phyloP scores from a whole-genome alignment of 2,888 invertebrate genomes.

The Crioceris asparagi region DNA sequence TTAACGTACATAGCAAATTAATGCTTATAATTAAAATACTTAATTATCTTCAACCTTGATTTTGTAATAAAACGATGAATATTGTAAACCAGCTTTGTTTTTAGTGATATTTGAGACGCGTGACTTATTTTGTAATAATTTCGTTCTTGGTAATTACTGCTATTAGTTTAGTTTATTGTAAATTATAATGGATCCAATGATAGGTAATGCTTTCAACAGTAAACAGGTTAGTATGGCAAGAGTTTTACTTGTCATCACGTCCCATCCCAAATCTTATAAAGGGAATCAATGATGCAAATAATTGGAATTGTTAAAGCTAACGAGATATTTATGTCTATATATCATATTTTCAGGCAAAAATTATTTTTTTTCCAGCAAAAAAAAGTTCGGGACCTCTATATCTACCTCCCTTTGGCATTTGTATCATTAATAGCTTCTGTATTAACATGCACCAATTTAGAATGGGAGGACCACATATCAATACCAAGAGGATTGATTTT shows the following conservation, averaged over 20 bases:
- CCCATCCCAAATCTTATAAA: too few relatives aligned
- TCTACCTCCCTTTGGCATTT: constrained; percentile 16
- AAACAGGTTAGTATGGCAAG: neutral
- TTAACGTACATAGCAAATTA: too few relatives aligned
- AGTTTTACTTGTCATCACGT: too few relatives aligned
- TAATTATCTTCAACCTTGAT: too few relatives aligned
- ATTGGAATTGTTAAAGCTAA: neutral
- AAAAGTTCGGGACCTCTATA: constrained; percentile 16
- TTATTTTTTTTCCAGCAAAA: constrained; percentile 17
- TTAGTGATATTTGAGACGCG: too few relatives aligned
- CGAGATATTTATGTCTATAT: neutral
- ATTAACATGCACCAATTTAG: constrained; percentile 31
- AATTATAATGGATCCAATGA: neutral
- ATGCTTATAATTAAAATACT: too few relatives aligned
- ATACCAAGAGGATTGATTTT: constrained; percentile 49
- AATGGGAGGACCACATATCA: constrained; percentile 47
- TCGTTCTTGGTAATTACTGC: too few relatives aligned
- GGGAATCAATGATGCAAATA: too few relatives aligned
- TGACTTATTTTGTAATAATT: too few relatives aligned
- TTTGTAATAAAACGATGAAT: too few relatives aligned
- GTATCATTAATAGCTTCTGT: constrained; percentile 21
- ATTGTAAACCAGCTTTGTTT: too few relatives aligned
- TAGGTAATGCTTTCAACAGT: neutral
- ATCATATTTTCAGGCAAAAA: neutral
- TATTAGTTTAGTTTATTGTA: too few relatives aligned